A percentile compares a stretch with the other conserved stretches of the same genome.
Conservation (phyloP, 2,113 vertebrate species). For the Gila orcuttii region DNA sequence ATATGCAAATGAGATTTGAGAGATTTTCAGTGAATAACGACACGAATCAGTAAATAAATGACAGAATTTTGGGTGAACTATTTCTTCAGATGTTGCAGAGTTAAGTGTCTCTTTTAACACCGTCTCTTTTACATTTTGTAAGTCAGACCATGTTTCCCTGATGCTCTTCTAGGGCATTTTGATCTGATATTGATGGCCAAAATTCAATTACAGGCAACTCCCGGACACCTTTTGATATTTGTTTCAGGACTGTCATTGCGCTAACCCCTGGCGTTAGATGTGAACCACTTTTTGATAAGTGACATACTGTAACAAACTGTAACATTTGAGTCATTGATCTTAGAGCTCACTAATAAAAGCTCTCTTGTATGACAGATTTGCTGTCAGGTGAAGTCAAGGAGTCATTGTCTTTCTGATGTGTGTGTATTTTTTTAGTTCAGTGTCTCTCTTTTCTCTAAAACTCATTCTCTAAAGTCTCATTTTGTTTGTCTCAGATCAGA, state of each 20-base stretch:
- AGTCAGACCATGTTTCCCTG: background rate
- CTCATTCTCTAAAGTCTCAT: background rate
- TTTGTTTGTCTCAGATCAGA: constrained; percentile 74
- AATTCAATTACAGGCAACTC: background rate
- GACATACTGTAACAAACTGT: constrained; percentile 71
- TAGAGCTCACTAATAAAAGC: constrained; percentile 62
- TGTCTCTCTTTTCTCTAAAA: background rate
- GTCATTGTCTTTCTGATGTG: background rate
- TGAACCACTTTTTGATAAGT: constrained; percentile 66
- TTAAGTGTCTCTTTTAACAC: too few species aligned
- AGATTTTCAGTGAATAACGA: too few species aligned
- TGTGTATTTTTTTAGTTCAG: constrained; percentile 22
- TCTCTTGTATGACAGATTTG: constrained; percentile 72
- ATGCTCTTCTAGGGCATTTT: background rate
- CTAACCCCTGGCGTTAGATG: background rate
- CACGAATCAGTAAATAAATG: too few species aligned
- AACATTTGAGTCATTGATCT: constrained; percentile 75
- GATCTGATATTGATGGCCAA: background rate
- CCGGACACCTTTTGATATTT: background rate
- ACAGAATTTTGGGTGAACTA: too few species aligned
- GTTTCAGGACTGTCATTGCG: constrained; percentile 34
- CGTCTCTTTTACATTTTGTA: background rate
- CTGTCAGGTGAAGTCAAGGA: constrained; percentile 67
- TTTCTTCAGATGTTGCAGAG: too few species aligned
- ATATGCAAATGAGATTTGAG: too few species aligned